A percentile compares a stretch with the other conserved stretches of the same genome.
These are phyloP conservation scores for Scelioninae gen. 2 DNA, from an alignment of 2,888 invertebrate genomes.

Conservation along the genomic window DNA sequence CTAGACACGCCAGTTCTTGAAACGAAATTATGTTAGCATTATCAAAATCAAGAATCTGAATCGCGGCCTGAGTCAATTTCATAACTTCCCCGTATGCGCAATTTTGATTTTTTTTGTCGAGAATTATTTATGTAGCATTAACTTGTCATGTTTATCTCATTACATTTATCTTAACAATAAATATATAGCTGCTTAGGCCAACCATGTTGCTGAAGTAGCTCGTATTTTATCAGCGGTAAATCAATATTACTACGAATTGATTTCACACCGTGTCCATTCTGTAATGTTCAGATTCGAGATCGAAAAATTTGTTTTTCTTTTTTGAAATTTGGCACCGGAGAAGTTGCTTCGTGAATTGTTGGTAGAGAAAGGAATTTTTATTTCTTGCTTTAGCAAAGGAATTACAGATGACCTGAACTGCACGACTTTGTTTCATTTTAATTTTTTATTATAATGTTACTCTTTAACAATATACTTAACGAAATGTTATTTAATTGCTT, in stretches of 20 bases:
- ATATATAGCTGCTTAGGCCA: constrained; percentile 44
- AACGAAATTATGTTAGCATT: constrained; percentile 23
- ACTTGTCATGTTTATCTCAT: constrained; percentile 60
- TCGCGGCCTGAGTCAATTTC: constrained; percentile 47
- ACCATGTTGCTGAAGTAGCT: constrained; percentile 44
- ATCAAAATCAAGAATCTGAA: constrained; percentile 52
- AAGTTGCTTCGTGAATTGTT: too few relatives aligned
- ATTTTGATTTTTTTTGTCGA: constrained; percentile 44
- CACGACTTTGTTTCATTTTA: too few relatives aligned
- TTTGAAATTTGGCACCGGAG: neutral
- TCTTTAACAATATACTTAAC: too few relatives aligned
- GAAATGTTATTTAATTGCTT: too few relatives aligned
- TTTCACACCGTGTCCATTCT: constrained; percentile 32
- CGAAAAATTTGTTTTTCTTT: neutral
- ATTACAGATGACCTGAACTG: too few relatives aligned
- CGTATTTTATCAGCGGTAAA: constrained; percentile 54
- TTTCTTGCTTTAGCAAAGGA: too few relatives aligned
- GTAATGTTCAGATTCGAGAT: too few relatives aligned
- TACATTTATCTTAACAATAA: constrained; percentile 59
- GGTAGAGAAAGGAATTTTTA: too few relatives aligned
- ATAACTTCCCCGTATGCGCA: constrained; percentile 33
- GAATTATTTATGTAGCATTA: constrained; percentile 55
- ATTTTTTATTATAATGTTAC: too few relatives aligned
- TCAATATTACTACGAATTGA: constrained; percentile 54
- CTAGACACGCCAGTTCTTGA: constrained; percentile 30